phyloP scores from a whole-genome alignment of 2,113 vertebrate genomes.

The Nothocercus nigrocapillus region DNA sequence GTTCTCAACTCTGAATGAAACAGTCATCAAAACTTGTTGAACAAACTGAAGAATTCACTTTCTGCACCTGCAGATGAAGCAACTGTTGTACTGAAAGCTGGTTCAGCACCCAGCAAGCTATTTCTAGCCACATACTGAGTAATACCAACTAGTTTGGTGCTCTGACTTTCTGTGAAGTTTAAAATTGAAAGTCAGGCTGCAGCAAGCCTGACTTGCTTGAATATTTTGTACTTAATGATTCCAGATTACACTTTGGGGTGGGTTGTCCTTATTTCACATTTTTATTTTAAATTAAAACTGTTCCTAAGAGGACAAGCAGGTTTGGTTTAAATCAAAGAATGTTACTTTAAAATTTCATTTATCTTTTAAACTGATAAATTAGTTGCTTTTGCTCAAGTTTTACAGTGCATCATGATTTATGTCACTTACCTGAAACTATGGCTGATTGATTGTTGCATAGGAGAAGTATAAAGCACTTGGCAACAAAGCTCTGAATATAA shows the following conservation, averaged over 20 bases:
- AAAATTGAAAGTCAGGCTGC: neutral
- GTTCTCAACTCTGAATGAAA: conserved; percentile 9
- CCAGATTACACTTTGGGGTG: neutral
- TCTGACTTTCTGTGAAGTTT: conserved; percentile 58
- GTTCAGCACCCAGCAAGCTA: conserved; percentile 16
- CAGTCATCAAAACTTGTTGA: conserved; percentile 35
- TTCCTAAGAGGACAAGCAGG: neutral
- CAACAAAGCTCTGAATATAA: neutral
- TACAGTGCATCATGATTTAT: neutral
- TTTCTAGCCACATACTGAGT: conserved; percentile 19
- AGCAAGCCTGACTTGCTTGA: conserved; percentile 18
- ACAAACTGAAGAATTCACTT: conserved; percentile 32
- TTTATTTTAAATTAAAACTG: conserved; percentile 8
- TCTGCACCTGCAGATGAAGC: conserved; percentile 46
- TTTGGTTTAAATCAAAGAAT: conserved; percentile 1
- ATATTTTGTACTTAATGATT: neutral
- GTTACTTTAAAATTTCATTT: neutral
- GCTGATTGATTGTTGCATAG: neutral
- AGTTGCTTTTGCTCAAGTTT: neutral
- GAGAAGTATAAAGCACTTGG: neutral
- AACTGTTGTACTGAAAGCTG: neutral
- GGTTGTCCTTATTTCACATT: conserved; percentile 36
- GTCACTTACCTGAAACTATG: neutral
- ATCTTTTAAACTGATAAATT: neutral
- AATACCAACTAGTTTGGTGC: conserved; percentile 26